Percentiles rank a stretch among this genome's conserved stretches.
These are phyloP conservation scores for Oithona nana DNA, from an alignment of 2,888 invertebrate species.

Conservation along the genomic window DNA sequence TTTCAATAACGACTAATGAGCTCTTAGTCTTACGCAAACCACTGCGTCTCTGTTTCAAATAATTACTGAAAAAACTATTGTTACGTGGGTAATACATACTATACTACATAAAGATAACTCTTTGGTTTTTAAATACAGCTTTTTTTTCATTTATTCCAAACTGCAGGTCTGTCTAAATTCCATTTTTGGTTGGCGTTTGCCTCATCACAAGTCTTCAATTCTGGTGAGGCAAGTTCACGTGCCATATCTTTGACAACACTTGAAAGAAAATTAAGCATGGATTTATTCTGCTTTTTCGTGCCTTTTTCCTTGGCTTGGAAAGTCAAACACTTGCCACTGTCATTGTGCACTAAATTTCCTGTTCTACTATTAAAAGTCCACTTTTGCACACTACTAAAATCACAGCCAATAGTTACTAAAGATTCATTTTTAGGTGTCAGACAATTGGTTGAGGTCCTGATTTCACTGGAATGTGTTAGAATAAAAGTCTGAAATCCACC, in stretches of 20 bases:
- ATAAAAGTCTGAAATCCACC: slow-evolving; percentile 5
- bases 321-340: not conserved
- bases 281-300: not conserved
- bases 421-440: not conserved
- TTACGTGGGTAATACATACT: no score
- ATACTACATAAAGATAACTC: not conserved
- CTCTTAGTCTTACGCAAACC: no score
- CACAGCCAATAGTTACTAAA: not conserved
- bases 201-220: not conserved
- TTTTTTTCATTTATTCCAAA: not conserved
- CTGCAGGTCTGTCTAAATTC: not conserved
- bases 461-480: not conserved
- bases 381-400: not conserved
- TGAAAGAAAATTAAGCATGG: not conserved
- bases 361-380: not conserved
- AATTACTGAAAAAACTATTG: no score
- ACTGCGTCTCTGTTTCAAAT: no score
- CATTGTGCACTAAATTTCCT: not conserved
- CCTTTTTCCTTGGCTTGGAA: not conserved
- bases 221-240: not conserved
- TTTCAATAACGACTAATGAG: no score
- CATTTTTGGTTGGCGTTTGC: not conserved
- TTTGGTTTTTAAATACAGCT: not conserved
- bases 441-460: not conserved
- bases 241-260: not conserved